Evolutionary conservation across 2,113 vertebrate species (phyloP).

Genomic region (Bufo gargarizans): DNA sequence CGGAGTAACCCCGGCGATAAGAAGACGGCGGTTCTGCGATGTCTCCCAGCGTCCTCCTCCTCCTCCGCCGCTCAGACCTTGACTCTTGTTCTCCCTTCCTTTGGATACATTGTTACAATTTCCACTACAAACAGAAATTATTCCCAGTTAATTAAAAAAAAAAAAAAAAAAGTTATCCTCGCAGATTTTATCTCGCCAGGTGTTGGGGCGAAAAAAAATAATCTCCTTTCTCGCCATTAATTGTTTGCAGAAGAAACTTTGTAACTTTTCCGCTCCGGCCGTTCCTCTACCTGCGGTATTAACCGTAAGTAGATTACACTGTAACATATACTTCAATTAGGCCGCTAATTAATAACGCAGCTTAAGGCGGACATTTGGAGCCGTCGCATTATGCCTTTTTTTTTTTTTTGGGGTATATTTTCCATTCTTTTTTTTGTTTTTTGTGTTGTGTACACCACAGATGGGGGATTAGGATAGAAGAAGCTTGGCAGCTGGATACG

Average conservation of each 20-base stretch:
- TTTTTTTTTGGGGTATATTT: conserved; percentile 2
- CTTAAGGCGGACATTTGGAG: conserved; percentile 12
- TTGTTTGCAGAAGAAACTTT: conserved; percentile 27
- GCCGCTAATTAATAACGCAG: conserved; percentile 21
- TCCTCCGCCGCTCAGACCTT: conserved; percentile 34
- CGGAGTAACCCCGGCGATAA: not conserved
- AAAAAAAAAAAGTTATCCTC: not conserved
- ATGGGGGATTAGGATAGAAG: conserved; percentile 58
- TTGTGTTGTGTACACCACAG: conserved; percentile 13
- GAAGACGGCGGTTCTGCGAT: not conserved
- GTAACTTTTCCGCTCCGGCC: no score
- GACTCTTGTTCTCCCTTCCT: not conserved
- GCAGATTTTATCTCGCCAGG: conserved; percentile 29
- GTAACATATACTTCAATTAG: conserved; percentile 40
- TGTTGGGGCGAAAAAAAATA: not conserved
- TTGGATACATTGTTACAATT: not conserved
- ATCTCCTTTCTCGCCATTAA: conserved; percentile 14
- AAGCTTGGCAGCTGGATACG: conserved; percentile 51
- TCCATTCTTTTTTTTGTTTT: not conserved
- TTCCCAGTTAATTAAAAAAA: conserved; percentile 31
- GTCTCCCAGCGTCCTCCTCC: not conserved
- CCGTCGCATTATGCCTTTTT: not conserved
- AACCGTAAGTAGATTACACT: conserved; percentile 27
- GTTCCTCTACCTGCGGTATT: conserved; percentile 60
- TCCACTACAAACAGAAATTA: conserved; percentile 25